Evolutionary conservation across 2,888 invertebrate species (phyloP).

Genomic region (Agriotes lineatus): DNA sequence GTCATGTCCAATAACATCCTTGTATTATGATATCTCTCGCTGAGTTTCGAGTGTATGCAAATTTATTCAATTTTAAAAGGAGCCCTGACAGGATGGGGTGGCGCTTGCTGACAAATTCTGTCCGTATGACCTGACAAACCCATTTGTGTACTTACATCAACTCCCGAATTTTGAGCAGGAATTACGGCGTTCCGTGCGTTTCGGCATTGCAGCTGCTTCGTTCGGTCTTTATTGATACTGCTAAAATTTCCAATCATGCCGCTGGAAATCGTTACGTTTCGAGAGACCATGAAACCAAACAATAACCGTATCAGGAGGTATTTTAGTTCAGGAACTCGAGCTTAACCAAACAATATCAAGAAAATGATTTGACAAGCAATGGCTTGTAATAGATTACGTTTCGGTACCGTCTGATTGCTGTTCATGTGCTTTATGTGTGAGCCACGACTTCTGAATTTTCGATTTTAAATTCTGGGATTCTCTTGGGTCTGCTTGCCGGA

Average conservation of each 20-base stretch:
- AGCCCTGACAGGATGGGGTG: slow-evolving; percentile 34
- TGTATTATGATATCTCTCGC: slow-evolving; percentile 34
- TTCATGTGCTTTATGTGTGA: slow-evolving; percentile 21
- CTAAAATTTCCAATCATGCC: slow-evolving; percentile 24
- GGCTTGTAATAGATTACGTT: slow-evolving; percentile 25
- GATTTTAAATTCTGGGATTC: too few relatives aligned
- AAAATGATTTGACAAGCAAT: slow-evolving; percentile 33
- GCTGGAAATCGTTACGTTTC: slow-evolving; percentile 6
- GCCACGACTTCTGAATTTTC: too few relatives aligned
- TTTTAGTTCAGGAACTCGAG: slow-evolving; percentile 25
- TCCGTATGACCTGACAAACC: slow-evolving; percentile 36
- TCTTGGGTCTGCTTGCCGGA: too few relatives aligned
- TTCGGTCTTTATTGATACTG: slow-evolving; percentile 16
- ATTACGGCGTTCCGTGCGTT: background rate
- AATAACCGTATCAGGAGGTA: slow-evolving; percentile 24
- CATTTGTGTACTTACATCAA: slow-evolving; percentile 26
- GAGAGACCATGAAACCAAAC: slow-evolving; percentile 29
- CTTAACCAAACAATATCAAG: slow-evolving; percentile 36
- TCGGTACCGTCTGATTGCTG: slow-evolving; percentile 13
- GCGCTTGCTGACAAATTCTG: slow-evolving; percentile 30
- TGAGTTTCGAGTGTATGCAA: slow-evolving; percentile 38
- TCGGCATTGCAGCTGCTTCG: background rate
- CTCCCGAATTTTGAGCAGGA: too few relatives aligned
- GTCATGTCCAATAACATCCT: slow-evolving; percentile 34
- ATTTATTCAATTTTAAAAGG: slow-evolving; percentile 45